Evolutionary conservation across 2,888 invertebrate species (phyloP), one percentile per base, ranked within the genome.

Genomic region (Dichetophora obliterata): DNA sequence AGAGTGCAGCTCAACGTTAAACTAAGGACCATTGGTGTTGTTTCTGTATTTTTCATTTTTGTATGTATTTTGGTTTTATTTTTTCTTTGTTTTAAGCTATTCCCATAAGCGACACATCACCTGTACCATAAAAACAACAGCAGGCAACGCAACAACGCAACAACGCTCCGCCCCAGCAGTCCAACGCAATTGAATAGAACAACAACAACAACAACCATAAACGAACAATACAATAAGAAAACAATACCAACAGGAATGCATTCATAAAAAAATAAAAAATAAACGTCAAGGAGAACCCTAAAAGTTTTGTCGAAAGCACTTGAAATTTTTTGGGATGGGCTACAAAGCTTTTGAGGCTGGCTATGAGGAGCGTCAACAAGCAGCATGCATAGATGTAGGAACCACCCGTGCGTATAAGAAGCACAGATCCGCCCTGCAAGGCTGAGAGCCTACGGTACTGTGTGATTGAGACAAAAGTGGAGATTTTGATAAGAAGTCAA

Each of bases 271-370:
- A 48, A 3, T 5, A 19, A 5, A 37, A 65, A 16, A 34, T n/a
- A 37, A n/a, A 22, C 5, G 14, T 11, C 27, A 61, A 24, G 27
- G 16, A 16, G 61, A 24, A 31, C 61, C 61, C 27, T 11, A 69
- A 54, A 69, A 52, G 69, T 69, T 69, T 69, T 54, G 27, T 69
- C 54, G 69, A 31, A 52, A 69, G 69, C 69, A 69, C 52, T 69
- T 50, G 31, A 27, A 24, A 31, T 65, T 16, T 50, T 69, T 52
- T 69, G 52, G 54, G 69, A 6, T 27, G 31, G 31, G 31, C 31
- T n/a, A 54, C 52, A 27, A 19, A 52, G 52, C 50, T 37, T 22
- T 19, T 8, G 66, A 66, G 54, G 19, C 54, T 54, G 54, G 54
- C 54, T 11, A 43, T 14, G 43, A 43, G 43, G 43, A 43, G 43